Evolutionary conservation across 30 jellyfish, hydroid and myxozoan genomes (phyloP).

Genomic region (Chironex yamaguchii): DNA sequence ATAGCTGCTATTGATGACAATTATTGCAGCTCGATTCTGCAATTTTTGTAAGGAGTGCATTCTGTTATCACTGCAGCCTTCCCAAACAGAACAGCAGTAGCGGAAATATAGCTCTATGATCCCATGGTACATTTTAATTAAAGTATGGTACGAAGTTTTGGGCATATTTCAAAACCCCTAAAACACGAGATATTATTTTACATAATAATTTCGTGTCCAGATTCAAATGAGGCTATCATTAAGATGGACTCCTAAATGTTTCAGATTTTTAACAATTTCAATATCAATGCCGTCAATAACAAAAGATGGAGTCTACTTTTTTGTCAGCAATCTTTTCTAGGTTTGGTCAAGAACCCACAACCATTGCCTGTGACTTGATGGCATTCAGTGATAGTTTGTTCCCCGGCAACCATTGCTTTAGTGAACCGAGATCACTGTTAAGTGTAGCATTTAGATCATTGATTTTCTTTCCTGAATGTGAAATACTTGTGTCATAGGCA

Average conservation of each 20-base stretch:
- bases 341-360: slow-evolving; percentile 11
- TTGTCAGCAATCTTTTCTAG: background rate
- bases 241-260: slow-evolving; percentile 5
- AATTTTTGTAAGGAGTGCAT: slow-evolving; percentile 5
- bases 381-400: slow-evolving; percentile 9
- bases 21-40: no score
- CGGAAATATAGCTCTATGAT: background rate
- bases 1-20: no score
- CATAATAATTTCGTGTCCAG: no score
- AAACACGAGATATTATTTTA: background rate
- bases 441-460: slow-evolving; percentile 2
- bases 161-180: slow-evolving; percentile 9
- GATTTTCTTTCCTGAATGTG: slow-evolving; percentile 11
- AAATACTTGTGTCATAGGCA: slow-evolving; percentile 1
- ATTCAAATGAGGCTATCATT: slow-evolving; percentile 12
- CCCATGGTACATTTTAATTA: slow-evolving; percentile 10
- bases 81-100: slow-evolving; percentile 1
- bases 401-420: slow-evolving; percentile 16
- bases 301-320: background rate
- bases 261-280: slow-evolving; percentile 9
- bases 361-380: slow-evolving; percentile 26
- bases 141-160: slow-evolving; percentile 7
- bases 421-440: slow-evolving; percentile 11
- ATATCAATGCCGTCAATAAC: slow-evolving; percentile 9
- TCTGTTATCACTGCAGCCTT: slow-evolving; percentile 3